Percentiles rank a stretch among this genome's conserved stretches.
phyloP scores from a whole-genome alignment of 2,113 vertebrate species.

The Esox niger region DNA sequence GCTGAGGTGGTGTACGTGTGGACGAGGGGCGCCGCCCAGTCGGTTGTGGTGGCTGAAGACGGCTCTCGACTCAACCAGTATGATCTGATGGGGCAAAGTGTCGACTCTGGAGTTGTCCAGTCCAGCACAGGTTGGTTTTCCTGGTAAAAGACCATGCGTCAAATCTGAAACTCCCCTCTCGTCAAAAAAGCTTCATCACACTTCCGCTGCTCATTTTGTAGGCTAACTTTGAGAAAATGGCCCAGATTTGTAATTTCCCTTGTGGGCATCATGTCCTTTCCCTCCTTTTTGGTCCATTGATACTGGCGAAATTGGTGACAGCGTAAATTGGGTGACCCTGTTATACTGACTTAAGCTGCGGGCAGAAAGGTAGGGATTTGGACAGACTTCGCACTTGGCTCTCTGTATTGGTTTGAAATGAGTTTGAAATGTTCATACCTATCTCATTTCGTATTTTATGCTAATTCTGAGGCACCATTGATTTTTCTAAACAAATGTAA shows the following conservation, averaged over 20 bases:
- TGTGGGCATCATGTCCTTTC: slow-evolving; percentile 25
- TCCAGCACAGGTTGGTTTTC: slow-evolving; percentile 88
- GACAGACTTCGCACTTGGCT: slow-evolving; percentile 1
- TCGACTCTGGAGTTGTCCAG: slow-evolving; percentile 94
- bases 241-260: slow-evolving; percentile 58
- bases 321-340: slow-evolving; percentile 50
- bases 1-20: slow-evolving; percentile 96
- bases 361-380: slow-evolving; percentile 1
- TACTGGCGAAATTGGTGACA: slow-evolving; percentile 44
- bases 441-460: slow-evolving; percentile 11
- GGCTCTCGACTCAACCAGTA: slow-evolving; percentile 97
- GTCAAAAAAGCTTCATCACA: slow-evolving; percentile 5
- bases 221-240: slow-evolving; percentile 35
- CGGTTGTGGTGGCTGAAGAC: slow-evolving; percentile 96
- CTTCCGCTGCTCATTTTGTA: slow-evolving; percentile 13
- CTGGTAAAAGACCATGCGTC: too few relatives aligned
- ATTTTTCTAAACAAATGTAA: slow-evolving; percentile 13
- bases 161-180: too few relatives aligned
- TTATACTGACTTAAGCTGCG: slow-evolving; percentile 29
- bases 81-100: slow-evolving; percentile 92
- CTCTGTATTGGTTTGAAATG: slow-evolving; percentile 10
- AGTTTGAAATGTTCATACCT: slow-evolving; percentile 4
- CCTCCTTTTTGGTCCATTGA: slow-evolving; percentile 41
- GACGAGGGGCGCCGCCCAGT: slow-evolving; percentile 90
- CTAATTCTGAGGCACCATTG: slow-evolving; percentile 8